phyloP scores from a whole-genome alignment of 2,797 vertebrate genomes.

The Apodemus agrarius region DNA sequence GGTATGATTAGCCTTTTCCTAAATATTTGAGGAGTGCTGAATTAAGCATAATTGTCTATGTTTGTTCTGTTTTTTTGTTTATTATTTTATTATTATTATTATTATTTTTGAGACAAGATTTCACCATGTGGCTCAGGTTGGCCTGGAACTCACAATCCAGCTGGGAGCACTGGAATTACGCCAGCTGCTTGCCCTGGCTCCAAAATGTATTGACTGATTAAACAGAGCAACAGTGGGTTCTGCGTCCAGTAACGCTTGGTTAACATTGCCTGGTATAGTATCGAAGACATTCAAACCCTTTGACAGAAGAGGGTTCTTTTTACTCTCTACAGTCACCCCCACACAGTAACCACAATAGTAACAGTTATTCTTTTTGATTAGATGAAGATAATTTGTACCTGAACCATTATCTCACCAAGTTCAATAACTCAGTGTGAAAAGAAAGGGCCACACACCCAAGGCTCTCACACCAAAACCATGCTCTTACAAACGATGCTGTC shows the following conservation, averaged over 20 bases:
- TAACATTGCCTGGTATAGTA: background rate
- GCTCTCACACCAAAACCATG: background rate
- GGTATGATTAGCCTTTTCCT: background rate
- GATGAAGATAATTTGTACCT: background rate
- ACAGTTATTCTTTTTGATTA: background rate
- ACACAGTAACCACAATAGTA: background rate
- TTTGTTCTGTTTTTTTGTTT: background rate
- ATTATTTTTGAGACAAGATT: background rate
- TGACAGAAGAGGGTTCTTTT: background rate
- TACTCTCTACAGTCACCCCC: background rate
- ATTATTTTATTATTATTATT: background rate
- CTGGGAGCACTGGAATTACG: background rate
- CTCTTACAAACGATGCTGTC: slow-evolving; percentile 61
- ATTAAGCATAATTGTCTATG: background rate
- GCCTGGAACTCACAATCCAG: background rate
- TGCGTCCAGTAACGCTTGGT: background rate
- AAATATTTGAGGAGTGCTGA: background rate
- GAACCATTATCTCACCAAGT: background rate
- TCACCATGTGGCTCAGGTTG: background rate
- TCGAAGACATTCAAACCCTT: background rate
- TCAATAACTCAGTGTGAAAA: slow-evolving; percentile 6
- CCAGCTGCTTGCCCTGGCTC: background rate
- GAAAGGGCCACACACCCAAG: background rate
- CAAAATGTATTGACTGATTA: background rate
- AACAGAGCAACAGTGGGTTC: slow-evolving; percentile 6